phyloP scores from a whole-genome alignment of 2,797 vertebrate species.

The Falco columbarius region DNA sequence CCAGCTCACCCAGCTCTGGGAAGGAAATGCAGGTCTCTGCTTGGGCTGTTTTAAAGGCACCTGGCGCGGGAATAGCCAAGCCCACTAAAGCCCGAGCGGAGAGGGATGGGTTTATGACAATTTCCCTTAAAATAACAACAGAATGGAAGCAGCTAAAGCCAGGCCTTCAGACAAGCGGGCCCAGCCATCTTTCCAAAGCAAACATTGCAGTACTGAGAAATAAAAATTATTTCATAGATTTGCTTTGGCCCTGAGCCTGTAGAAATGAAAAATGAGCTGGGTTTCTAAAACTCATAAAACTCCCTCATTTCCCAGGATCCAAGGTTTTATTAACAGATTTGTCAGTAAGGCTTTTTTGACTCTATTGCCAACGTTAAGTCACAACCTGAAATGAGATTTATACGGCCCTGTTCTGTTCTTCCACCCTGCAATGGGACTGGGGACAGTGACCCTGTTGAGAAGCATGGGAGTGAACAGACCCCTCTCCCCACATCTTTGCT shows the following conservation, averaged over 20 bases:
- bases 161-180: neutral
- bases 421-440: neutral
- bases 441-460: fast-evolving
- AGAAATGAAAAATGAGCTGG: conserved; percentile 5
- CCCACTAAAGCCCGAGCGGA: fast-evolving
- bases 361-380: neutral
- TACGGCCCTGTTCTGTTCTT: neutral
- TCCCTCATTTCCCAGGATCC: neutral
- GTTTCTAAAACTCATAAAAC: neutral
- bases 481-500: neutral
- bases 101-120: neutral
- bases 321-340: conserved; percentile 11
- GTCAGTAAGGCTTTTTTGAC: neutral
- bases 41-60: neutral
- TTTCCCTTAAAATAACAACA: neutral
- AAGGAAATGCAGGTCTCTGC: neutral
- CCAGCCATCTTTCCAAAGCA: neutral
- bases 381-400: neutral
- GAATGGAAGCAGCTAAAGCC: neutral
- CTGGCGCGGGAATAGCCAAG: fast-evolving
- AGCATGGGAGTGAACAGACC: neutral
- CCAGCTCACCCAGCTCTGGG: neutral
- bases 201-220: neutral
- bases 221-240: conserved; percentile 42
- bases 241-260: neutral